These are phyloP conservation scores for Drosophila niveifrons DNA, from an alignment of 2,888 invertebrate species.

Conservation along the genomic window DNA sequence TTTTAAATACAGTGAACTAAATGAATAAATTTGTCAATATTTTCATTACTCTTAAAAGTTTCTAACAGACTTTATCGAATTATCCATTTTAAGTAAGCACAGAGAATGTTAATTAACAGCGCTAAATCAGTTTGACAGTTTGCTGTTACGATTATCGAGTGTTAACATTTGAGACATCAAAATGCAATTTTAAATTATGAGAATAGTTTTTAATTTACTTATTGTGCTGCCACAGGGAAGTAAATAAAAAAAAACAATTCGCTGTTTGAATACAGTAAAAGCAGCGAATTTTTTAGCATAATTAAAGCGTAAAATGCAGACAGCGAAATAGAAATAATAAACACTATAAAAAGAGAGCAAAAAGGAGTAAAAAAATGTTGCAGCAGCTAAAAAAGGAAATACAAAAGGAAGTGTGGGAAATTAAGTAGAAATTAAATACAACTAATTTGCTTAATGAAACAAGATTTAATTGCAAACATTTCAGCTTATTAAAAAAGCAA, in stretches of 20 bases:
- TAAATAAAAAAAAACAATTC: slow-evolving; percentile 23
- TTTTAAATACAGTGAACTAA: too few relatives aligned
- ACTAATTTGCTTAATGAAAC: not conserved
- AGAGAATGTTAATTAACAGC: not conserved
- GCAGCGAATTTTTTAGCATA: slow-evolving; percentile 57
- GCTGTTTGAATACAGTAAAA: slow-evolving; percentile 9
- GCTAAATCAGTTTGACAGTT: too few relatives aligned
- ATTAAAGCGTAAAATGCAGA: slow-evolving; percentile 53
- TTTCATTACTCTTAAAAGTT: too few relatives aligned
- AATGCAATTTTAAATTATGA: not conserved
- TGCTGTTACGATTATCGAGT: not conserved
- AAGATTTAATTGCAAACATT: not conserved
- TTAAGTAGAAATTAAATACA: not conserved
- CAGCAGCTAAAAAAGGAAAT: not conserved
- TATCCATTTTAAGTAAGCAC: not conserved
- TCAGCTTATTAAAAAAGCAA: not conserved
- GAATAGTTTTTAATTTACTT: slow-evolving; percentile 19
- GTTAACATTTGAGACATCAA: not conserved
- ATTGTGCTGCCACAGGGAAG: slow-evolving; percentile 10
- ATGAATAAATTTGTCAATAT: too few relatives aligned
- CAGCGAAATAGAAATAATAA: slow-evolving; percentile 9
- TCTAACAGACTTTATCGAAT: too few relatives aligned
- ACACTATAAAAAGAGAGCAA: not conserved
- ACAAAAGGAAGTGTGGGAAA: slow-evolving; percentile 1
- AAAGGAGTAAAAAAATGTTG: slow-evolving; percentile 4